A percentile compares a stretch with the other conserved stretches of the same genome.
These are phyloP conservation scores for Oreochromis aureus DNA, from an alignment of 2,113 vertebrate genomes.

Conservation along the genomic window DNA sequence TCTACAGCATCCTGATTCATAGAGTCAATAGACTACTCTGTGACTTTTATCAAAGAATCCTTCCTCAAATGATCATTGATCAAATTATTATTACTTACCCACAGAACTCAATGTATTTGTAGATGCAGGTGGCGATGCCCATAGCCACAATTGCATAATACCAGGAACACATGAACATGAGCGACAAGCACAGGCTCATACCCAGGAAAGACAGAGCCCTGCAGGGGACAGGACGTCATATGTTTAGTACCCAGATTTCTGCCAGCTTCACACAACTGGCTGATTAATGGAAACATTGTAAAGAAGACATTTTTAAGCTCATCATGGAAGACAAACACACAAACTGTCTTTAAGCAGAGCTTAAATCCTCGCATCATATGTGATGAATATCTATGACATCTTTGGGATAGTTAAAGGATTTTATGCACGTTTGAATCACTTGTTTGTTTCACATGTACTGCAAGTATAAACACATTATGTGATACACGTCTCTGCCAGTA, in stretches of 20 bases:
- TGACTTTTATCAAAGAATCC: not conserved
- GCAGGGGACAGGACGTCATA: slow-evolving; percentile 32
- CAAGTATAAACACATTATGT: not conserved
- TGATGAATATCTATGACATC: not conserved
- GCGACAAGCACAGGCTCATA: slow-evolving; percentile 93
- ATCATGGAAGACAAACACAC: not conserved
- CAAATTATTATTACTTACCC: slow-evolving; percentile 77
- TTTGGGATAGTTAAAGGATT: not conserved
- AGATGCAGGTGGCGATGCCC: slow-evolving; percentile 95
- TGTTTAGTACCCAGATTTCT: not conserved
- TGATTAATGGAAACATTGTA: not conserved
- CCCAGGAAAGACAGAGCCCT: slow-evolving; percentile 98
- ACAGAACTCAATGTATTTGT: slow-evolving; percentile 97
- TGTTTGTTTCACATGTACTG: not conserved
- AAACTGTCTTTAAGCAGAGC: not conserved
- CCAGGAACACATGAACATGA: slow-evolving; percentile 99
- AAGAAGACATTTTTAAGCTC: not conserved
- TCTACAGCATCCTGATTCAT: not conserved
- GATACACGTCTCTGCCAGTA: not conserved
- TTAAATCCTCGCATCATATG: not conserved
- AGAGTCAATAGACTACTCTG: not conserved
- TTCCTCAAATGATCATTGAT: not conserved
- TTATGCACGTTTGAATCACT: not conserved
- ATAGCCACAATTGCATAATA: slow-evolving; percentile 95
- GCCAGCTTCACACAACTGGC: not conserved